Percentiles rank a stretch among this genome's conserved stretches.
Evolutionary conservation across 2,888 invertebrate genomes (phyloP).

Genomic region (Tetanocera ferruginea): DNA sequence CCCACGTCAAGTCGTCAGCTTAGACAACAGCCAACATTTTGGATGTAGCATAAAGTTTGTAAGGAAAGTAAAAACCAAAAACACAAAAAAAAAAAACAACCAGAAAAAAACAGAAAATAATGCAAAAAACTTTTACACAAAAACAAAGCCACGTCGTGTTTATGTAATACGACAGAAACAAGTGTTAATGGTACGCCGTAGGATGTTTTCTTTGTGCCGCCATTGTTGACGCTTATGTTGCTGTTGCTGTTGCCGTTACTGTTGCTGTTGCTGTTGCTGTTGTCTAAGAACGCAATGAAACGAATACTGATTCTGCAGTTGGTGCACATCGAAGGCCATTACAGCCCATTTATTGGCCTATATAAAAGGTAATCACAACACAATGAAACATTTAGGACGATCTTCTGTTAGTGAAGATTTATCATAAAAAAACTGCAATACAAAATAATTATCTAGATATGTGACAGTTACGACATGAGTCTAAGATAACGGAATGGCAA

Average conservation of each 20-base stretch:
- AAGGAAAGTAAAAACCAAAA: neutral
- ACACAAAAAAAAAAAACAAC: neutral
- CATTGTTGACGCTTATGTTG: neutral
- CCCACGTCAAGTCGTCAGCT: conserved; percentile 33
- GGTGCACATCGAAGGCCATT: neutral
- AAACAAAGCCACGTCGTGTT: conserved; percentile 12
- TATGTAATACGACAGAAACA: conserved; percentile 33
- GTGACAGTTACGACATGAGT: too few relatives aligned
- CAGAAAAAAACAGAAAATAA: conserved; percentile 1
- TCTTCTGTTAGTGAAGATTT: too few relatives aligned
- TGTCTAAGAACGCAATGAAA: neutral
- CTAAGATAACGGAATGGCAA: too few relatives aligned
- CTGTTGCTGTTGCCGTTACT: neutral
- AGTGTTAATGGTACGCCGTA: conserved; percentile 30
- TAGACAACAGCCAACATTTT: conserved; percentile 23
- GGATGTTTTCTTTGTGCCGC: conserved; percentile 20
- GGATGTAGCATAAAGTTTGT: neutral
- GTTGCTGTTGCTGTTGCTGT: conserved; percentile 10
- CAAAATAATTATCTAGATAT: too few relatives aligned
- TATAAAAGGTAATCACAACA: too few relatives aligned
- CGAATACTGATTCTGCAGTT: neutral
- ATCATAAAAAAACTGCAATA: too few relatives aligned
- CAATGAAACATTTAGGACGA: too few relatives aligned
- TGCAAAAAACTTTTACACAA: neutral
- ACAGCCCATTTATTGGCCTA: neutral